Percentiles rank a stretch among this genome's conserved stretches.
Conservation (phyloP, 1,140 invertebrate species). For the Zaprionus taronus region DNA sequence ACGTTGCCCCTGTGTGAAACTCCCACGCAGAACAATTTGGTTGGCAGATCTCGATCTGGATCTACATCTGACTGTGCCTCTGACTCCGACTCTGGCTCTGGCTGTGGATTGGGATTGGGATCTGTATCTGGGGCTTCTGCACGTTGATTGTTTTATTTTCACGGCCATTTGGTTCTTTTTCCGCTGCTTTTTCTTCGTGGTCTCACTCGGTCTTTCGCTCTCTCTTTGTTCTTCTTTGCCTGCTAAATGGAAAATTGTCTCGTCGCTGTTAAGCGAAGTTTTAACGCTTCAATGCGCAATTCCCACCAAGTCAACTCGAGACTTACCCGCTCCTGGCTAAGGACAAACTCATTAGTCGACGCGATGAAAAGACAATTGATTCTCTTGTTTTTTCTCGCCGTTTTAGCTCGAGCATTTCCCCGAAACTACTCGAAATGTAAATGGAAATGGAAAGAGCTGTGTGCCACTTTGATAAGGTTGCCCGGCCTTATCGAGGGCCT, state of each 20-base stretch:
- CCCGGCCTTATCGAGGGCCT: slow-evolving; percentile 17
- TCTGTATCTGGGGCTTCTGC: not conserved
- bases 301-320: slow-evolving; percentile 27
- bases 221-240: not conserved
- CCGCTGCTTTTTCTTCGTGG: not conserved
- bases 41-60: slow-evolving; percentile 25
- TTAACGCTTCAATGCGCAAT: slow-evolving; percentile 53
- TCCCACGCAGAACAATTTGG: slow-evolving; percentile 58
- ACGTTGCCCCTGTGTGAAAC: slow-evolving; percentile 63
- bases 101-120: slow-evolving; percentile 2
- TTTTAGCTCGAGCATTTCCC: not conserved
- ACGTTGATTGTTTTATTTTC: slow-evolving; percentile 42
- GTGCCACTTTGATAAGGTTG: slow-evolving; percentile 39
- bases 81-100: not conserved
- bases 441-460: slow-evolving; percentile 14
- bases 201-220: not conserved
- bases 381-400: not conserved
- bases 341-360: slow-evolving; percentile 46
- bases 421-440: not conserved
- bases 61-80: slow-evolving; percentile 11
- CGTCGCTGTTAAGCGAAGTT: slow-evolving; percentile 32
- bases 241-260: slow-evolving; percentile 37
- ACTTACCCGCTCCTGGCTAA: slow-evolving; percentile 17
- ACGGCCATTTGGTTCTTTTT: slow-evolving; percentile 33
- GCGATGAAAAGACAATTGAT: not conserved